Evolutionary conservation across 2,888 invertebrate species (phyloP), one percentile per base, ranked within the genome.

Genomic region (Hoplodrina blanda): DNA sequence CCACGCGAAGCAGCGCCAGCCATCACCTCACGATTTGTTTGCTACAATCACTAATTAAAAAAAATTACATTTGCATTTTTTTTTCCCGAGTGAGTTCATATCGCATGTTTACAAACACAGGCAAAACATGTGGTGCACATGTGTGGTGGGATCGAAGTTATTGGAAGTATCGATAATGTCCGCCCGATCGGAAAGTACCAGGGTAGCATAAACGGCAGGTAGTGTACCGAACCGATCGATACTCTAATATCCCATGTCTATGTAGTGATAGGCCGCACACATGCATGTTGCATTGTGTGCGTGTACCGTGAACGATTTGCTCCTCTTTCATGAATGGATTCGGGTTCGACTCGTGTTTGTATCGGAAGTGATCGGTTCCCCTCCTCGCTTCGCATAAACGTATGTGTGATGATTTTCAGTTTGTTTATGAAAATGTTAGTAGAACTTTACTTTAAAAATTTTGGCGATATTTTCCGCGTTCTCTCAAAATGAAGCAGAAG

Each of bases 171-270:
- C 78, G 17, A 76, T 76, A 67, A 57, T 62, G 53, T 61, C 15
- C 41, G 63, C 44, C 72, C 62, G 76, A 67, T 78, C 72, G 80
- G 76, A 72, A 78, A 80, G 78, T 78, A 78, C 78, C n/a, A 78
- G 80, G 78, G 67, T 6, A 50, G 19, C 76, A 78, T 64, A 11
- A 62, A 80, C 67, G n/a, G 20, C 67, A 68, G 80, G 80, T 65
- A 60, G 76, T 80, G 80, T 56, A 72, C 80, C 76, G 67, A 78
- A 78, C 72, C 78, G 78, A 78, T 78, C 78, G 64, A 78, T 78
- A 80, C 70, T 75, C 69, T 73, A 55, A 80, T 80, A 78, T 62
- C 67, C 80, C 76, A 67, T 72, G 62, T 59, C 72, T 76, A 67
- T 44, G 75, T 54, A 37, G n/a, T 55, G 74, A 74, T 74, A 64